Conservation (phyloP, 30 jellyfish, hydroid and myxozoan species). For the Chrysaora quinquecirrha region DNA sequence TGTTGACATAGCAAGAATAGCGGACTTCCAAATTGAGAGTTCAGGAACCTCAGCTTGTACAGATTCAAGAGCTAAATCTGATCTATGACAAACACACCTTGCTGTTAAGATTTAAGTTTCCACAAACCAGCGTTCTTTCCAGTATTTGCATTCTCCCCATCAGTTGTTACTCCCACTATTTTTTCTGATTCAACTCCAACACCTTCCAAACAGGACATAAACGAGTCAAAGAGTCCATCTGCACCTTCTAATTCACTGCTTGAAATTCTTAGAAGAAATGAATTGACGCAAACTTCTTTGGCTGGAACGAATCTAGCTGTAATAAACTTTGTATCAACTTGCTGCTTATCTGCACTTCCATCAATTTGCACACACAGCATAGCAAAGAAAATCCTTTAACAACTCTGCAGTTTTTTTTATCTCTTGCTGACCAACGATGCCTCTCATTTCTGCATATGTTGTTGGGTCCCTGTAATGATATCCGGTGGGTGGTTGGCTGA, state of each 20-base stretch:
- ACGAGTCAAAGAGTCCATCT: background rate
- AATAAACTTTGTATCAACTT: background rate
- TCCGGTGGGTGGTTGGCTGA: background rate
- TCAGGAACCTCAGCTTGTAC: too few relatives aligned
- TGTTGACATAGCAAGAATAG: too few relatives aligned
- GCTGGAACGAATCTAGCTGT: background rate
- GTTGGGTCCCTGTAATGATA: background rate
- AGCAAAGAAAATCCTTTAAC: too few relatives aligned
- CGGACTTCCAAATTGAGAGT: too few relatives aligned
- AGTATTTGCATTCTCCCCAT: too few relatives aligned
- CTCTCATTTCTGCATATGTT: background rate
- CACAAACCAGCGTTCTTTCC: too few relatives aligned
- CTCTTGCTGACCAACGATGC: background rate
- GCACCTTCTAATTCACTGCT: background rate
- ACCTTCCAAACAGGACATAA: background rate
- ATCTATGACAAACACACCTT: too few relatives aligned
- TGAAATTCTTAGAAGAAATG: background rate
- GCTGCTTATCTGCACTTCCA: background rate
- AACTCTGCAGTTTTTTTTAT: background rate
- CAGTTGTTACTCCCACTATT: background rate
- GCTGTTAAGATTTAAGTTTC: too few relatives aligned
- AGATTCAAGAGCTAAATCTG: too few relatives aligned
- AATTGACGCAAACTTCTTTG: background rate
- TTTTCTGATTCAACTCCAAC: background rate
- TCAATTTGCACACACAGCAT: too few relatives aligned